Base-by-base conservation (phyloP, 2,888 invertebrate genomes). In the Cephus pulcher region DNA sequence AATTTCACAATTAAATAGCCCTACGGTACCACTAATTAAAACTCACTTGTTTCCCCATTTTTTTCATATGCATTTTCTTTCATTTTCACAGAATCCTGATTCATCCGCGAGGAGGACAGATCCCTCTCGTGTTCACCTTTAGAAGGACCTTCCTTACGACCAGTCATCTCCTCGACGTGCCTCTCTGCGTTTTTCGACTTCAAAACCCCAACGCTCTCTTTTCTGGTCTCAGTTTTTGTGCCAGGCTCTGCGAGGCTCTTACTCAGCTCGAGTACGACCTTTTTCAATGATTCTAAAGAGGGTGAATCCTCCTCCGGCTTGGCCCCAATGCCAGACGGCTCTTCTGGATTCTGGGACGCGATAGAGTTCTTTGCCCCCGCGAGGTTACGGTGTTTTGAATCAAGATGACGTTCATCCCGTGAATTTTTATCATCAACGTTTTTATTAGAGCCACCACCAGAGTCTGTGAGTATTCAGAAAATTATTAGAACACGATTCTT, bases 211-310 rank as follows among this genome's bases (percentile, higher is more conserved):
- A 23, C 40, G 33, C n/a, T 23, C 30, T 74, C 78, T 40, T 76
- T 15, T 12, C 4, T 30, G 12, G 37, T 74, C 11, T 34, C 12
- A 30, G 30, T 40, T 68, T 78, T 71, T 30, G 56, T 71, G 12
- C 79, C 80, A 2, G 37, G 40, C 33, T 80, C 78, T n/a, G 79
- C 78, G 35, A 88, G 78, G 76, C 81, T 87, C 35, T 84, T 82
- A 35, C 76, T 85, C 71, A 87, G 75, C 74, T 87, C 82, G 37
- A 87, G 74, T 34, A 88, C 78, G 33, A 83, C 86, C 76, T 84
- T 81, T 56, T 84, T 88, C 35, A 89, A 79, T 12, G 88, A 83
- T 15, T 85, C 87, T 32, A 88, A 78, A 11, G 87, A 83, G 32
- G 78, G 74, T 4, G 68, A 12, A 34, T 71, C 71, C 71, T 71